phyloP scores from a whole-genome alignment of 2,797 vertebrate genomes.

The Catostomus latipinnis region DNA sequence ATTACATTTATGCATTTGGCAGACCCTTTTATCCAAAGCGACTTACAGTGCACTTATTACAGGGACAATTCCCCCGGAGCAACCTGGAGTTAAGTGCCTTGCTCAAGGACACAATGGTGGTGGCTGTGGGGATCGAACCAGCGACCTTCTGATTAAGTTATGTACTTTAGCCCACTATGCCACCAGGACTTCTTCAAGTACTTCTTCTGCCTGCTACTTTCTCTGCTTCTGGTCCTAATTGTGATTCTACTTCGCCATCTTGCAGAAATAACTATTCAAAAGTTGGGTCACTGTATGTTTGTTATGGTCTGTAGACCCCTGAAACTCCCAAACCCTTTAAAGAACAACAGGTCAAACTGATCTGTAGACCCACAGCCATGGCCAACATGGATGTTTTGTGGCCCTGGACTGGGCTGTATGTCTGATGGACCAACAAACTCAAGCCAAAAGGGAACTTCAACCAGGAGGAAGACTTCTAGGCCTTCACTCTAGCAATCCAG shows the following conservation, averaged over 20 bases:
- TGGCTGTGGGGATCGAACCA: too few species aligned
- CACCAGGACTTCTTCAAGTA: slow-evolving; percentile 14
- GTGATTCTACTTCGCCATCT: slow-evolving; percentile 39
- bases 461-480: slow-evolving; percentile 59
- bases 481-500: slow-evolving; percentile 62
- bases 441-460: slow-evolving; percentile 59
- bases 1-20: too few species aligned
- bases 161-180: too few species aligned
- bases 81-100: too few species aligned
- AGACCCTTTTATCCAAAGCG: too few species aligned
- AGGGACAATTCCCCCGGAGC: too few species aligned
- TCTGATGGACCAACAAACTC: slow-evolving; percentile 62
- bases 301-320: slow-evolving; percentile 61
- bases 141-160: too few species aligned
- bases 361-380: slow-evolving; percentile 85
- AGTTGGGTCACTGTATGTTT: slow-evolving; percentile 64
- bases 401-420: slow-evolving; percentile 88
- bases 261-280: slow-evolving; percentile 7
- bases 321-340: slow-evolving; percentile 55
- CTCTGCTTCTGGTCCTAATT: slow-evolving; percentile 61
- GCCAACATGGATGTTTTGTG: slow-evolving; percentile 81
- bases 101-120: too few species aligned
- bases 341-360: slow-evolving; percentile 61
- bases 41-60: too few species aligned
- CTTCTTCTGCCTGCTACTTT: slow-evolving; percentile 65